Percentiles rank a stretch among this genome's conserved stretches.
These are phyloP conservation scores for Menidia beryllina DNA, from an alignment of 2,113 vertebrate species.

Conservation along the genomic window DNA sequence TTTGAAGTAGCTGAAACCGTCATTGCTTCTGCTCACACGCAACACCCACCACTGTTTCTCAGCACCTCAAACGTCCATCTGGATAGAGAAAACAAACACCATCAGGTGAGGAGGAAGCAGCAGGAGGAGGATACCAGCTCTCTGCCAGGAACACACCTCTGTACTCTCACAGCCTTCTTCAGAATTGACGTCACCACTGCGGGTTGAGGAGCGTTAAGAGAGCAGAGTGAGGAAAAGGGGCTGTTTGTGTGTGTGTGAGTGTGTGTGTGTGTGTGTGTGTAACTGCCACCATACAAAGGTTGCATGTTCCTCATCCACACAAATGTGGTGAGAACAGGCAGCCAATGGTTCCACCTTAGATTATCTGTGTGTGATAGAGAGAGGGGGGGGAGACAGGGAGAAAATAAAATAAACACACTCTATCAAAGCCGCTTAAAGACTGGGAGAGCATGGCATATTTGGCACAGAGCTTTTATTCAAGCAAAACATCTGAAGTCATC, in stretches of 20 bases:
- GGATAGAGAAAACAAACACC: slow-evolving; percentile 7
- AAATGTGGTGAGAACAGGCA: slow-evolving; percentile 23
- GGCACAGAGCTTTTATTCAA: slow-evolving; percentile 67
- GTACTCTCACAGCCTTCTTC: not conserved
- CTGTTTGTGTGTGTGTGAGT: slow-evolving; percentile 23
- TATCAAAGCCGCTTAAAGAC: slow-evolving; percentile 43
- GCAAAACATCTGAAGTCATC: slow-evolving; percentile 56
- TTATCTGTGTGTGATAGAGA: slow-evolving; percentile 60
- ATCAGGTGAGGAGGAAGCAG: slow-evolving; percentile 12
- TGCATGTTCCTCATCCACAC: slow-evolving; percentile 42
- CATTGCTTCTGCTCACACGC: not conserved
- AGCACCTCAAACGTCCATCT: not conserved
- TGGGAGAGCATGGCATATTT: slow-evolving; percentile 34
- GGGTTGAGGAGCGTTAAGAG: slow-evolving; percentile 30
- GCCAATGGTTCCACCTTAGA: slow-evolving; percentile 58
- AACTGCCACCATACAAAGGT: slow-evolving; percentile 51
- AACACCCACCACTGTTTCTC: not conserved
- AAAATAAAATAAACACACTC: slow-evolving; percentile 56
- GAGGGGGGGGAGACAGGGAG: slow-evolving; percentile 19
- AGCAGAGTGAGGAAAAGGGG: slow-evolving; percentile 7
- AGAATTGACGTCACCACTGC: slow-evolving; percentile 6
- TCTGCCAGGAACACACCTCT: slow-evolving; percentile 25
- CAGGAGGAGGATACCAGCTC: not conserved
- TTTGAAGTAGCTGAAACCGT: not conserved
- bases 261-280: slow-evolving; percentile 26